Percentiles rank a stretch among this genome's conserved stretches.
phyloP scores from a whole-genome alignment of 2,888 invertebrate species.

The Philereme vetulata region DNA sequence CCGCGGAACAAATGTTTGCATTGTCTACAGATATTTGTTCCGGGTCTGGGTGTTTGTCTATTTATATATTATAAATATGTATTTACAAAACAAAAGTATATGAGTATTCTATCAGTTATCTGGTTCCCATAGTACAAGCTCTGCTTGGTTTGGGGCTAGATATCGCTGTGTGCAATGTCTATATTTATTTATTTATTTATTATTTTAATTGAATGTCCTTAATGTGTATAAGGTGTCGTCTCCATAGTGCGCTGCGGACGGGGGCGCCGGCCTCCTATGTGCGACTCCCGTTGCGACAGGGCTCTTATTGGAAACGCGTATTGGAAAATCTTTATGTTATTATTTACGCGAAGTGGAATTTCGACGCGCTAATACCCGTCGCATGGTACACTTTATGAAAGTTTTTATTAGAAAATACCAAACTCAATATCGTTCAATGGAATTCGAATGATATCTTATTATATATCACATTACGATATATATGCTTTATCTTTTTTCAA shows the following conservation, averaged over 20 bases:
- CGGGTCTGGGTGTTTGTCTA: too few species aligned
- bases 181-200: too few species aligned
- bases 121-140: too few species aligned
- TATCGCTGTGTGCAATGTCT: too few species aligned
- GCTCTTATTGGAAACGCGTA: slow-evolving; percentile 64
- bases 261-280: slow-evolving; percentile 6
- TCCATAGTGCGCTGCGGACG: neutral
- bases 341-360: slow-evolving; percentile 70
- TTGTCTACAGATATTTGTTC: too few species aligned
- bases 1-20: too few species aligned
- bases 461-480: slow-evolving; percentile 28
- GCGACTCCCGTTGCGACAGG: slow-evolving; percentile 23
- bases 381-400: slow-evolving; percentile 66
- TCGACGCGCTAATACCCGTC: slow-evolving; percentile 70
- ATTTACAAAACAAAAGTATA: too few species aligned
- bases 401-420: slow-evolving; percentile 76
- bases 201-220: too few species aligned
- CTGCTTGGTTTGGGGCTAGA: too few species aligned
- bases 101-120: too few species aligned
- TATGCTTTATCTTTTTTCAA: slow-evolving; percentile 38
- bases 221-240: too few species aligned
- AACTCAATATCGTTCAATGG: slow-evolving; percentile 51
- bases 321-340: slow-evolving; percentile 74
- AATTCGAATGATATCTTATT: slow-evolving; percentile 49
- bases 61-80: too few species aligned